Conservation (phyloP, 1,140 invertebrate species). For the Uloborus diversus region DNA sequence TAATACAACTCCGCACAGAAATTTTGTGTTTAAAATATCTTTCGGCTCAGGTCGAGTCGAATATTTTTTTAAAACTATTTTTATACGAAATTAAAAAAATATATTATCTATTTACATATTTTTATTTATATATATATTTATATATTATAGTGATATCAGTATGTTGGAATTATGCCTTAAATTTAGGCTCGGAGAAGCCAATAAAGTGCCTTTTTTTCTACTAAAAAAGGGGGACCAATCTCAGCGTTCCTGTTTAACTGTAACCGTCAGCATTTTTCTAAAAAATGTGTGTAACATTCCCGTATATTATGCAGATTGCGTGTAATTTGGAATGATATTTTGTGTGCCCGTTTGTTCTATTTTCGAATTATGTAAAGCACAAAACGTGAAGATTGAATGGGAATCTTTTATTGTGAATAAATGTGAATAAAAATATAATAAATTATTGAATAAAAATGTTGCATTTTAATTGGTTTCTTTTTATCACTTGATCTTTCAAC, state of each 20-base stretch:
- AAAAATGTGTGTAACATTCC: conserved; percentile 51
- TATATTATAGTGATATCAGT: neutral
- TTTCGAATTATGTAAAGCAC: conserved; percentile 30
- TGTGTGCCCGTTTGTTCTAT: conserved; percentile 31
- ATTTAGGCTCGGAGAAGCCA: neutral
- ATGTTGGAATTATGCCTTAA: neutral
- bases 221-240: conserved; percentile 24
- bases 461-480: neutral
- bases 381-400: conserved; percentile 21
- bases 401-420: conserved; percentile 53
- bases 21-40: neutral
- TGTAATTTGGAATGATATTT: conserved; percentile 28
- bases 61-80: neutral
- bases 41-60: neutral
- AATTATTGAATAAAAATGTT: conserved; percentile 38
- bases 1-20: neutral
- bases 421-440: too few relatives aligned
- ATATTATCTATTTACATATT: neutral
- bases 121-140: neutral
- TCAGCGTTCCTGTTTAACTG: conserved; percentile 15
- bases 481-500: neutral
- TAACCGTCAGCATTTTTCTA: conserved; percentile 45
- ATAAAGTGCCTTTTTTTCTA: conserved; percentile 52
- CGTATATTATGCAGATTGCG: conserved; percentile 19
- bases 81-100: neutral